Evolutionary conservation across 1,140 invertebrate species (phyloP), one percentile per base, ranked within the genome.

Genomic region (Micrasema minimum): DNA sequence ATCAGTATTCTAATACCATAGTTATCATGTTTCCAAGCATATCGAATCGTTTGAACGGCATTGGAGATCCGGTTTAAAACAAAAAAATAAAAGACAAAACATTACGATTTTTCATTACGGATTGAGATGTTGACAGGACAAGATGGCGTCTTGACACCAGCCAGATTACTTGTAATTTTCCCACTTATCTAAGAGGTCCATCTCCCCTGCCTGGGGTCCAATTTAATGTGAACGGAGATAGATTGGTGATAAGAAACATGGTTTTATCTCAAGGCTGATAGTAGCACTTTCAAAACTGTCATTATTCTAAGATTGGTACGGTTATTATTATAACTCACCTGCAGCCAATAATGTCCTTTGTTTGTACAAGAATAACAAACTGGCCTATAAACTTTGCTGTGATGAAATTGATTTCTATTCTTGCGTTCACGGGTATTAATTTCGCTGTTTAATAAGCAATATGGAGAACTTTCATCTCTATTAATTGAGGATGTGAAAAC

Each of bases 241-340:
- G 26, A 22, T 41, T 11, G 16, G 22, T 59, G 55, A 59, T 59
- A 59, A 59, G 37, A 20, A 14, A 12, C 35, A 18, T 55, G 16
- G 51, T n/a, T 18, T 22, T 59, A 11, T 59, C 35, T 31, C 55
- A 59, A 59, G 55, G 55, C 55, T 59, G 55, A 12, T 59, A 18
- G 55, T 59, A 41, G 55, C 55, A 59, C 55, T 59, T 59, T 59
- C 55, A 59, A 59, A 59, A 59, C 55, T 59, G 55, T 59, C 51
- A 14, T 31, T 55, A 31, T 7, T 31, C 26, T 31, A 55, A 14
- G n/a, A 31, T 31, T n/a, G 51, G 26, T 31, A 31, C 51, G 12
- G 23, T 37, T 55, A 26, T 7, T 35, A 16, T 31, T 55, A 9
- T 16, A 14, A 16, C 26, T 55, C 51, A 55, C 51, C 51, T 55